These are phyloP conservation scores for Pasiphila rectangulata DNA, from an alignment of 2,888 invertebrate species.

Conservation along the genomic window DNA sequence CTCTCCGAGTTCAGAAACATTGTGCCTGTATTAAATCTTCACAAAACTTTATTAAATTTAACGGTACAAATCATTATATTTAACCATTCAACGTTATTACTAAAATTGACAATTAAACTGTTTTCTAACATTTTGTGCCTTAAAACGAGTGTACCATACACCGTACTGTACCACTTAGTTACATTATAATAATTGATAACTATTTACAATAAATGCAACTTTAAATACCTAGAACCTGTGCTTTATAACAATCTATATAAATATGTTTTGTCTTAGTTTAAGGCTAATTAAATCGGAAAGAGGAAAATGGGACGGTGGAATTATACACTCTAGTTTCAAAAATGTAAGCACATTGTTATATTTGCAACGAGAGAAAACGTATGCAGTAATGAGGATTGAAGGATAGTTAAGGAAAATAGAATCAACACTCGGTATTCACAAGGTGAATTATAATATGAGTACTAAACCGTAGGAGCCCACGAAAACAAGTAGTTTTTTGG, in stretches of 20 bases:
- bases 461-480: too few species aligned
- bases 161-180: slow-evolving; percentile 71
- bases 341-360: slow-evolving; percentile 61
- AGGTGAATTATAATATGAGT: too few species aligned
- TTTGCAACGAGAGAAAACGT: slow-evolving; percentile 46
- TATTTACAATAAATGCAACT: slow-evolving; percentile 80
- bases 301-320: slow-evolving; percentile 79
- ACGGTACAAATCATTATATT: slow-evolving; percentile 65
- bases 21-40: slow-evolving; percentile 36
- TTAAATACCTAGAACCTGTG: slow-evolving; percentile 77
- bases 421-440: slow-evolving; percentile 18
- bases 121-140: slow-evolving; percentile 78
- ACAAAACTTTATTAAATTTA: slow-evolving; percentile 37
- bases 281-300: slow-evolving; percentile 76
- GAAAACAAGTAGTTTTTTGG: too few species aligned
- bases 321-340: slow-evolving; percentile 65
- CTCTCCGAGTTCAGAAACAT: slow-evolving; percentile 7
- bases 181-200: slow-evolving; percentile 56
- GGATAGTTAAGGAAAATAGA: slow-evolving; percentile 25
- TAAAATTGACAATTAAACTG: slow-evolving; percentile 79
- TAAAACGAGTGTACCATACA: slow-evolving; percentile 79
- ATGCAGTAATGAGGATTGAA: slow-evolving; percentile 42
- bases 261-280: slow-evolving; percentile 68
- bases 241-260: slow-evolving; percentile 80
- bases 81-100: slow-evolving; percentile 62